Percentiles rank a stretch among this genome's conserved stretches.
Conservation (phyloP, 2,113 vertebrate species). For the Sigmodon hispidus region DNA sequence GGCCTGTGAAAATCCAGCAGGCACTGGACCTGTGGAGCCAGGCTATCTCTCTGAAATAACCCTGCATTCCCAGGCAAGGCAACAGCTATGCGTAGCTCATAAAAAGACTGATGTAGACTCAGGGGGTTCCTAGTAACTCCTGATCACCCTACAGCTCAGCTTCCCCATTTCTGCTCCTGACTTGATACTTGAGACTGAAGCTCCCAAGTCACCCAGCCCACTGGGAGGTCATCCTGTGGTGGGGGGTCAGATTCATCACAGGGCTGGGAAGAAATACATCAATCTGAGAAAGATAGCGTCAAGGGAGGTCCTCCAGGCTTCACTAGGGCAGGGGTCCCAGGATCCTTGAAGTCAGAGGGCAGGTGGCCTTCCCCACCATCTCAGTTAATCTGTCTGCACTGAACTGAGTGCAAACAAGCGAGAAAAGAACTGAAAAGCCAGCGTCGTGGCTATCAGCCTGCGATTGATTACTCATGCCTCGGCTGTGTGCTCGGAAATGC, state of each 20-base stretch:
- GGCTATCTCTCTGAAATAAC: neutral
- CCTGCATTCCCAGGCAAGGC: neutral
- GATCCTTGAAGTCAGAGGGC: neutral
- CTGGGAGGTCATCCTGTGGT: constrained; percentile 40
- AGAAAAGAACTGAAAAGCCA: constrained; percentile 7
- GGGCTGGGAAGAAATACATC: constrained; percentile 4
- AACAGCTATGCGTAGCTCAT: neutral
- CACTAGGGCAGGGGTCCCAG: neutral
- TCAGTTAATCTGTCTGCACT: neutral
- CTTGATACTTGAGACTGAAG: constrained; percentile 6
- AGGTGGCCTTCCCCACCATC: neutral
- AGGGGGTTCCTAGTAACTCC: neutral
- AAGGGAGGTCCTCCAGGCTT: neutral
- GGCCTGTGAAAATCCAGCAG: neutral
- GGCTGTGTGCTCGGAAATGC: constrained; percentile 67
- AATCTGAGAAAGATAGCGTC: neutral
- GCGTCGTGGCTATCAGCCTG: constrained; percentile 51
- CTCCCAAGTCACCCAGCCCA: constrained; percentile 43
- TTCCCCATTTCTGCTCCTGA: constrained; percentile 43
- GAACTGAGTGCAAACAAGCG: neutral
- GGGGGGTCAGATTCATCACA: neutral
- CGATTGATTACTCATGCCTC: constrained; percentile 67
- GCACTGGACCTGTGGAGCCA: neutral
- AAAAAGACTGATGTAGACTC: neutral
- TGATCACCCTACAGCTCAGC: neutral